These are phyloP conservation scores for Xyrauchen texanus DNA, from an alignment of 2,113 vertebrate genomes.

Conservation along the genomic window DNA sequence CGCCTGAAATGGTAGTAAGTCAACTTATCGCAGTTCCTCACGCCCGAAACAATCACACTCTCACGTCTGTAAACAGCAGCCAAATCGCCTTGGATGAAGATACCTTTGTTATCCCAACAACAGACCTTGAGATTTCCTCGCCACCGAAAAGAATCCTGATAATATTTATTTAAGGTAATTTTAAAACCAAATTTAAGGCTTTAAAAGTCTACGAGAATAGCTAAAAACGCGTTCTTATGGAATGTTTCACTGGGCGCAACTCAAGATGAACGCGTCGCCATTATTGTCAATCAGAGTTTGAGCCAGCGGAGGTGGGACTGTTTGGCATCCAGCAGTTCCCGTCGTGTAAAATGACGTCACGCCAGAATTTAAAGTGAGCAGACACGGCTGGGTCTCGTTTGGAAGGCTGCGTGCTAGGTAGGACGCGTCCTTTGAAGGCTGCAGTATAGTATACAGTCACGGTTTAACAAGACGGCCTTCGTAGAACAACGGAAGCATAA, in stretches of 20 bases:
- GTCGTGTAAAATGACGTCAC: conserved; percentile 47
- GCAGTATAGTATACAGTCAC: too few species aligned
- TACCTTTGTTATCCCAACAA: conserved; percentile 48
- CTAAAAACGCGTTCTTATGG: conserved; percentile 45
- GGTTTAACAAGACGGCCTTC: too few species aligned
- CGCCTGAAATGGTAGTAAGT: not conserved
- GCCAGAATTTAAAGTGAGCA: conserved; percentile 14
- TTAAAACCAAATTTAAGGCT: not conserved
- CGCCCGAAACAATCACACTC: conserved; percentile 2
- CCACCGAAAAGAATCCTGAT: not conserved
- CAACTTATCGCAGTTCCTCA: conserved; percentile 5
- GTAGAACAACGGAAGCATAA: too few species aligned
- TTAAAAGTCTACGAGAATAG: not conserved
- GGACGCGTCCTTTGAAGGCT: too few species aligned
- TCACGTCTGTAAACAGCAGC: conserved; percentile 21
- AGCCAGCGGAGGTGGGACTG: conserved; percentile 59
- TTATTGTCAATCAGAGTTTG: conserved; percentile 76
- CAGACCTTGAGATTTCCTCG: conserved; percentile 25
- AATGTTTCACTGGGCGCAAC: conserved; percentile 63
- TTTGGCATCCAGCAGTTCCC: conserved; percentile 39
- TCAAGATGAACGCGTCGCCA: conserved; percentile 74
- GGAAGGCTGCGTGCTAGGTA: too few species aligned
- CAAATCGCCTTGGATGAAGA: conserved; percentile 29
- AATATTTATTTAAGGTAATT: not conserved
- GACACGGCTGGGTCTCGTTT: too few species aligned